These are phyloP conservation scores for Percopsis omiscomaycus DNA, from an alignment of 2,797 vertebrate genomes.

Conservation along the genomic window DNA sequence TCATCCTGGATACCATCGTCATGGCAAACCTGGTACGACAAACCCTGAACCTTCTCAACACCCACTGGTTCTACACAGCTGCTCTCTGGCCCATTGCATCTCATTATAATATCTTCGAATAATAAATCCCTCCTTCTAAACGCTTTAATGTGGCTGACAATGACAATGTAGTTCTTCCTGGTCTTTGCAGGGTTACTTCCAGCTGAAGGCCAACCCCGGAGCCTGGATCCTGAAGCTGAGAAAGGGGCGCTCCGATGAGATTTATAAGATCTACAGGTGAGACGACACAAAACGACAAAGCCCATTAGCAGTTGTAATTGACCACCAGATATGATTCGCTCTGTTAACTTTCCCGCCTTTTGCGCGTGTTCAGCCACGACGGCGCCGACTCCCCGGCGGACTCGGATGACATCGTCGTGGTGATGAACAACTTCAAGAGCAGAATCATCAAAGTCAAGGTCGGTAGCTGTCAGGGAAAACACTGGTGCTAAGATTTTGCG, in stretches of 20 bases:
- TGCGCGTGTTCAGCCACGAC: slow-evolving; percentile 82
- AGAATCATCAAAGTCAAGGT: slow-evolving; percentile 99
- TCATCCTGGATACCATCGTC: slow-evolving; percentile 94
- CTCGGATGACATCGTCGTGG: slow-evolving; percentile 86
- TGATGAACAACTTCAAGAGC: slow-evolving; percentile 95
- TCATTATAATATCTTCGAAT: too few relatives aligned
- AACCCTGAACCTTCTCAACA: background rate
- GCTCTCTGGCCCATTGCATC: too few relatives aligned
- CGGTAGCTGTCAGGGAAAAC: slow-evolving; percentile 10
- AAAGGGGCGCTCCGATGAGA: slow-evolving; percentile 95
- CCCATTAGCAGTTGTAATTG: background rate
- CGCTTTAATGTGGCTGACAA: background rate
- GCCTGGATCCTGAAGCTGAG: slow-evolving; percentile 92
- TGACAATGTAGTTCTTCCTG: background rate
- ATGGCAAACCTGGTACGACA: slow-evolving; percentile 94
- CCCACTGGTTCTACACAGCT: too few relatives aligned
- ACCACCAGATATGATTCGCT: background rate
- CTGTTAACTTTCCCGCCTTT: slow-evolving; percentile 1
- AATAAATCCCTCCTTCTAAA: too few relatives aligned
- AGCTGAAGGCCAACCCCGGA: slow-evolving; percentile 96
- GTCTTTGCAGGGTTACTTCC: slow-evolving; percentile 90
- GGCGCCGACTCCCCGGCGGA: slow-evolving; percentile 94
- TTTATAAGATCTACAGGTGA: slow-evolving; percentile 96
- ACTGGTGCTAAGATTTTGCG: too few relatives aligned
- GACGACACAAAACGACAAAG: background rate